These are phyloP conservation scores for Lutraria lutraria DNA, from an alignment of 2,888 invertebrate genomes.

Conservation along the genomic window DNA sequence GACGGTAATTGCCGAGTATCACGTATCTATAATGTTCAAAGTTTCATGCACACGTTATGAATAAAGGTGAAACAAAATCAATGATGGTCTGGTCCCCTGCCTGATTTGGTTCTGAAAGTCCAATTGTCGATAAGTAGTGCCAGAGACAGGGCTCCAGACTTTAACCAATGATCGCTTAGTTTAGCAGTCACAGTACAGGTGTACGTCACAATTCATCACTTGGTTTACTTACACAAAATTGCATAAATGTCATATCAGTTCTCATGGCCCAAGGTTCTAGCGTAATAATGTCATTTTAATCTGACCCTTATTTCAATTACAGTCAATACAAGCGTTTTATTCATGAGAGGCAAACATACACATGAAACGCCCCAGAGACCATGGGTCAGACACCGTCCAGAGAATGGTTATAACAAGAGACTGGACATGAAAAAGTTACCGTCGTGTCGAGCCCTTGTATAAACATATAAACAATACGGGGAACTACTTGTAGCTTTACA, in stretches of 20 bases:
- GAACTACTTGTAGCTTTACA: background rate
- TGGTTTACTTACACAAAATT: background rate
- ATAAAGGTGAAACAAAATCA: conserved; percentile 22
- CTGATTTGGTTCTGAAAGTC: too few species aligned
- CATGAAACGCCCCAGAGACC: background rate
- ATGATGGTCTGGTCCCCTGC: too few species aligned
- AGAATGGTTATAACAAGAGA: too few species aligned
- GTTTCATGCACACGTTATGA: conserved; percentile 13
- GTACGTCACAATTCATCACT: background rate
- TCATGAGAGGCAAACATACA: background rate
- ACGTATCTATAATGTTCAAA: conserved; percentile 15
- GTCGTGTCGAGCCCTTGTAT: too few species aligned
- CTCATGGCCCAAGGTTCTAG: background rate
- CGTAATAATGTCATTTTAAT: background rate
- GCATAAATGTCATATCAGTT: background rate
- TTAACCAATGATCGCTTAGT: conserved; percentile 25
- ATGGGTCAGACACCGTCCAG: too few species aligned
- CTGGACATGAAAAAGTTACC: too few species aligned
- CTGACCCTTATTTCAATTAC: background rate
- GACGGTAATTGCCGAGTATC: conserved; percentile 50
- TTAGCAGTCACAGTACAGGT: background rate
- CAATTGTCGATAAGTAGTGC: too few species aligned
- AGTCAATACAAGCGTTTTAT: background rate
- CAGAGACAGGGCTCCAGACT: too few species aligned
- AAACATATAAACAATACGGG: background rate